Evolutionary conservation across 2,888 invertebrate species (phyloP), one percentile per base, ranked within the genome.

Genomic region (Drosophila testacea): DNA sequence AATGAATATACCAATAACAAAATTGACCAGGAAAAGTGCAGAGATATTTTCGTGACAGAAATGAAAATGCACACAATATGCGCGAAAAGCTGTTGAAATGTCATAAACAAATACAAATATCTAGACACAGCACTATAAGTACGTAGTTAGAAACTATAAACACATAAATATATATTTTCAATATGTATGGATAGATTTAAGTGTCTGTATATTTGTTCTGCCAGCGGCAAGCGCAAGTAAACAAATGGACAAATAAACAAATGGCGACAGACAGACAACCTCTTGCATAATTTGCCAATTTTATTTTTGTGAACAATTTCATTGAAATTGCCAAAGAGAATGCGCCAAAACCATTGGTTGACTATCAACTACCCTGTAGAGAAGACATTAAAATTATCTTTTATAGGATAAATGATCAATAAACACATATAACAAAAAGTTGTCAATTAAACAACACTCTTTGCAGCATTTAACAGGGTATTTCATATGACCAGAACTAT

Each of bases 201-300:
- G 84, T 87, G 83, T 70, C 66, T 65, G 75, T 63, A 79, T 75
- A 72, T 75, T 86, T 70, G 69, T 71, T 54, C 63, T 62, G 68
- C 55, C 50, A 63, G 61, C 61, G 56, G 36, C 54, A 13, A 44
- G 60, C 42, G 34, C 47, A 69, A 75, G 80, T 77, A 87, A 83
- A 74, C 88, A 87, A 77, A 79, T 67, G 50, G 32, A 52, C 66
- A 70, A 64, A 75, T 78, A 86, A 75, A 86, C 73, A 79, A 71
- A 73, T 60, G 34, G 6, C 28, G 39, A 54, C 61, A 11, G 34
- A 39, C 36, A 38, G n/a, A 28, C 32, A 6, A 41, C 62, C 32
- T 34, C 54, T 62, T 75, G 82, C 82, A 72, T 75, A 82, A 82
- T 79, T 72, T 65, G 42, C 48, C 27, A 51, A 69, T 81, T 81